A percentile compares a stretch with the other conserved stretches of the same genome.
These are phyloP conservation scores for Bos indicus DNA, from an alignment of 2,113 vertebrate species.

Conservation along the genomic window DNA sequence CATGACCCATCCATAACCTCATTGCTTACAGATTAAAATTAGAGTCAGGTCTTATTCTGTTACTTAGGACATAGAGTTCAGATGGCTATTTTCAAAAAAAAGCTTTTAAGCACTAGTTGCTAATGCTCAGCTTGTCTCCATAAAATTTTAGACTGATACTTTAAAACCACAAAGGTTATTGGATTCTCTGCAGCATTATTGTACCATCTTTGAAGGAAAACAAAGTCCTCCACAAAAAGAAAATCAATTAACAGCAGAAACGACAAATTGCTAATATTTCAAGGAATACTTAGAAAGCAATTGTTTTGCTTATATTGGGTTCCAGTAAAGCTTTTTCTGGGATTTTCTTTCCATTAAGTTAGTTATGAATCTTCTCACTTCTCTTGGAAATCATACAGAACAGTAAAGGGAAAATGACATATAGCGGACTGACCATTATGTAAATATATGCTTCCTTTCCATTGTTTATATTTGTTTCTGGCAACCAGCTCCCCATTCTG, in stretches of 20 bases:
- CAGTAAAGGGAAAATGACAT: not conserved
- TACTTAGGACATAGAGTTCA: conserved; percentile 1
- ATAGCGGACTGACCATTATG: not conserved
- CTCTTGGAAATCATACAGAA: not conserved
- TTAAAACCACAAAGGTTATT: not conserved
- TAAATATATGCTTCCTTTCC: not conserved
- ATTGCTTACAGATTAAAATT: conserved; percentile 9
- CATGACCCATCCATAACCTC: not conserved
- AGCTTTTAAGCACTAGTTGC: not conserved
- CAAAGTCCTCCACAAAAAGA: not conserved
- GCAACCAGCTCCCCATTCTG: not conserved
- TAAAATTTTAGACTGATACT: not conserved
- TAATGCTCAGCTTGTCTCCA: not conserved
- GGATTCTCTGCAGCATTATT: not conserved
- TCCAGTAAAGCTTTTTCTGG: not conserved
- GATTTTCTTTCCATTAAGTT: not conserved
- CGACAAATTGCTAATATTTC: not conserved
- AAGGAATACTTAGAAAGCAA: not conserved
- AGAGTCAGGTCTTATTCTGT: not conserved
- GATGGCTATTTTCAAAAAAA: not conserved
- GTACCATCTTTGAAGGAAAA: not conserved
- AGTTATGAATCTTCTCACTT: not conserved
- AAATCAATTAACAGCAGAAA: conserved; percentile 33
- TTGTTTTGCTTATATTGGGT: not conserved
- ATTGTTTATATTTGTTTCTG: not conserved